phyloP scores from a whole-genome alignment of 2,797 vertebrate species.

The Oryzias sinensis region DNA sequence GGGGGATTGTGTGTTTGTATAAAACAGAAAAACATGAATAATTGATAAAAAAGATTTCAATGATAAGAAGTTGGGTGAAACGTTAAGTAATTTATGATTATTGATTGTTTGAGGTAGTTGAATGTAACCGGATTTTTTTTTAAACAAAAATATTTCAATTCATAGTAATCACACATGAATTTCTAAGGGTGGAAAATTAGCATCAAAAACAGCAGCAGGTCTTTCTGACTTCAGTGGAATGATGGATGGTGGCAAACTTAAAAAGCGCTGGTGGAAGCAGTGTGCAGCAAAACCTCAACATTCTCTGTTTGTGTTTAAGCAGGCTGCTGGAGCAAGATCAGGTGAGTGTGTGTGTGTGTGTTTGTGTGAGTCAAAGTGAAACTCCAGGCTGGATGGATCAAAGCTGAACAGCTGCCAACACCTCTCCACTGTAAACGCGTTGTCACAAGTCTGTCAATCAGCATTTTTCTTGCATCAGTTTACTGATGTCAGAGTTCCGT shows the following conservation, averaged over 20 bases:
- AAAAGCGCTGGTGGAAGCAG: slow-evolving; percentile 45
- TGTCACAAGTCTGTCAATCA: slow-evolving; percentile 78
- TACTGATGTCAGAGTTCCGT: slow-evolving; percentile 42
- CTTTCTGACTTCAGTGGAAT: slow-evolving; percentile 34
- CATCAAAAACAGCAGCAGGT: slow-evolving; percentile 24
- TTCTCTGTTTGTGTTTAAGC: slow-evolving; percentile 62
- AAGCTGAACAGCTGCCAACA: slow-evolving; percentile 79
- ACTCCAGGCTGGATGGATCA: slow-evolving; percentile 66
- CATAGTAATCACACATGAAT: neutral
- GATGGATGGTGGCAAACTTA: slow-evolving; percentile 26
- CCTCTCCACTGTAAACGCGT: slow-evolving; percentile 71
- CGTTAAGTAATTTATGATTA: too few relatives aligned
- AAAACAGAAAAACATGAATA: too few relatives aligned
- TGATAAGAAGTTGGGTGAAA: too few relatives aligned
- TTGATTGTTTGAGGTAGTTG: too few relatives aligned
- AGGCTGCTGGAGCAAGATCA: slow-evolving; percentile 66
- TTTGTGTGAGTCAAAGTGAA: slow-evolving; percentile 11
- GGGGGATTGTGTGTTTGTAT: too few relatives aligned
- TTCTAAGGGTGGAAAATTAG: slow-evolving; percentile 25
- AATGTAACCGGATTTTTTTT: too few relatives aligned
- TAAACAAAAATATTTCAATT: too few relatives aligned
- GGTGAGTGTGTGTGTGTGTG: slow-evolving; percentile 38
- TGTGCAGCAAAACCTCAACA: slow-evolving; percentile 53
- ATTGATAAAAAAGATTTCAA: too few relatives aligned
- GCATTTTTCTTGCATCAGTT: slow-evolving; percentile 65